Evolutionary conservation across 2,888 invertebrate species (phyloP), one percentile per base, ranked within the genome.

Genomic region (Harpalus rufipes): DNA sequence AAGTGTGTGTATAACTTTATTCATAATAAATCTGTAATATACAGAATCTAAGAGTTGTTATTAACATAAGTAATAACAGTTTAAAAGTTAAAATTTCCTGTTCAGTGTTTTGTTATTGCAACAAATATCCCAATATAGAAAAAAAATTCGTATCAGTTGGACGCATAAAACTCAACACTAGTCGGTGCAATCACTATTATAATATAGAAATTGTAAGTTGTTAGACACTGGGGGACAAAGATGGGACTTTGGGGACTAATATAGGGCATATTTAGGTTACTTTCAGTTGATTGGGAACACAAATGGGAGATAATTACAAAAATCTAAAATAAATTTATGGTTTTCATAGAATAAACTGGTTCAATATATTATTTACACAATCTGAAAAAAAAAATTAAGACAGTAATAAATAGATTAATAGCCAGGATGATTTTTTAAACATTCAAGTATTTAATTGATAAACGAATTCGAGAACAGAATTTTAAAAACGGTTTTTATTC

Each of bases 21-120:
- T 88, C 88, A 74, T 74, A 89, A 89, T 86, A 89, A 89, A 89
- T 89, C 90, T 90, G 90, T 90, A 90, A 90, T 90, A 90, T 90
- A 90, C 90, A 90, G 90, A 90, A 85, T 85, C 81, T 59, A 56
- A 41, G 81, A 63, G 39, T 81, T 68, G 85, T 85, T 85, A 85
- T 85, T 85, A 85, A 80, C 63, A 65, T 44, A 84, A 84, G 58
- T 81, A 82, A 56, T 72, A 83, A 84, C 61, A 59, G 56, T 74
- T 59, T 58, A 80, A 80, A 61, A 59, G 51, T 79, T 56, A 61
- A 41, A 61, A 51, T 16, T 78, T 79, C 44, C 14, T 63, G 80
- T 63, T 61, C 44, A 59, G 32, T 44, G 44, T 7, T 81, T 63
- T 81, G 81, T 68, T 81, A 81, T 81, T 81, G 81, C 81, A 81